These are phyloP conservation scores for Arenicola marina DNA, from an alignment of 2,888 invertebrate genomes.

Conservation along the genomic window DNA sequence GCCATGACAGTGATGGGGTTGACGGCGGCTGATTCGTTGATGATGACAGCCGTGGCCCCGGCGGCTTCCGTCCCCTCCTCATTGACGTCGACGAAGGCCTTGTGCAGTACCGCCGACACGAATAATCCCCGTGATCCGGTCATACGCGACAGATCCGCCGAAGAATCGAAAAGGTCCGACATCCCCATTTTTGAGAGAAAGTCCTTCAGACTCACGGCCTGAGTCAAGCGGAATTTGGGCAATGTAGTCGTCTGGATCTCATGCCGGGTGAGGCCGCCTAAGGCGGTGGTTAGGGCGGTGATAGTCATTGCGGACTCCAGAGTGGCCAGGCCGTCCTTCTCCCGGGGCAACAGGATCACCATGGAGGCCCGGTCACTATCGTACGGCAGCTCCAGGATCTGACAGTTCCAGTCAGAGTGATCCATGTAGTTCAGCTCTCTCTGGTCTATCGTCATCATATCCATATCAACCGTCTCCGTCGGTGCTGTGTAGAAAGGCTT, in stretches of 20 bases:
- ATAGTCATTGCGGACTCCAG: constrained; percentile 12
- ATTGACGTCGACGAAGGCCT: no score
- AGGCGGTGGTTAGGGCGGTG: neutral
- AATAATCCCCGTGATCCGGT: constrained; percentile 34
- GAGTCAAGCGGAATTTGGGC: constrained; percentile 50
- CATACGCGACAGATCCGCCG: constrained; percentile 52
- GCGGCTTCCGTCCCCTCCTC: no score
- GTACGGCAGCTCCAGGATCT: constrained; percentile 79
- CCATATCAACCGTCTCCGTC: no score
- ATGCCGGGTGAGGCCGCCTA: constrained; percentile 15
- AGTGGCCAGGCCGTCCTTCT: constrained; percentile 36
- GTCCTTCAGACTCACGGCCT: constrained; percentile 35
- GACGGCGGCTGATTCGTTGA: neutral
- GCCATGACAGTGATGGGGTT: constrained; percentile 30
- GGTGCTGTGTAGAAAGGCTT: no score
- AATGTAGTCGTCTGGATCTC: constrained; percentile 29
- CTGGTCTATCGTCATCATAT: constrained; percentile 66
- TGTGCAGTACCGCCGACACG: no score
- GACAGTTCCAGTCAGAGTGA: no score
- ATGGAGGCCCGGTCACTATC: constrained; percentile 46
- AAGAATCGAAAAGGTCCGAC: constrained; percentile 36
- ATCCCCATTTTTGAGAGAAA: constrained; percentile 43
- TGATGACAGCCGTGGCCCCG: constrained; percentile 38
- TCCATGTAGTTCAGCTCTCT: constrained; percentile 67
- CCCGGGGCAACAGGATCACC: no score